phyloP scores from a whole-genome alignment of 1,140 invertebrate genomes.

The Drosophila lacertosa region DNA sequence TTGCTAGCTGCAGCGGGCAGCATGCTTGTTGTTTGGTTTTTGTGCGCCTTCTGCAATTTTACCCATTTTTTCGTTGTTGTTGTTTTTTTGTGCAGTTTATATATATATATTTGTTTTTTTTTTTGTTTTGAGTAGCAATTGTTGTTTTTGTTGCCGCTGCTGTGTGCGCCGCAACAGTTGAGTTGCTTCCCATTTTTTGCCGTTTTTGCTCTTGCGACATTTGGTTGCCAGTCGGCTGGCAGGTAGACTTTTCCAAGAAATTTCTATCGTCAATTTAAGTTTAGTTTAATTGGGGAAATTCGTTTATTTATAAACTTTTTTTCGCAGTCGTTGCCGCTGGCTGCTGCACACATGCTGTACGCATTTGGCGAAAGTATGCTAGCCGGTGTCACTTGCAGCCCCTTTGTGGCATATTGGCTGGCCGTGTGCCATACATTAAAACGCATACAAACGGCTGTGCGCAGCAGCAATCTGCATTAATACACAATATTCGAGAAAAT shows the following conservation, averaged over 20 bases:
- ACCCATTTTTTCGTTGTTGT: constrained; percentile 12
- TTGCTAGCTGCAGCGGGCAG: too few relatives aligned
- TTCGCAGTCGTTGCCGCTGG: background rate
- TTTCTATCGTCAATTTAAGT: constrained; percentile 62
- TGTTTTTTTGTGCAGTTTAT: constrained; percentile 13
- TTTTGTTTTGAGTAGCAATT: constrained; percentile 6
- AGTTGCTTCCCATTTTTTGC: constrained; percentile 48
- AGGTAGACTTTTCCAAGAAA: constrained; percentile 70
- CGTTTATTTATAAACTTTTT: constrained; percentile 30
- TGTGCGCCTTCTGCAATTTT: constrained; percentile 25
- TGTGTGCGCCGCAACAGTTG: background rate
- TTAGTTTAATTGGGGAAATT: constrained; percentile 79
- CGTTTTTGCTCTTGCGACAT: constrained; percentile 54
- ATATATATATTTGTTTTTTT: constrained; percentile 6
- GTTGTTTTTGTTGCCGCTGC: constrained; percentile 6
- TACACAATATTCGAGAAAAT: constrained; percentile 2
- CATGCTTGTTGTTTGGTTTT: constrained; percentile 6
- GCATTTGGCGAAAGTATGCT: constrained; percentile 65
- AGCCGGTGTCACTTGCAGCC: constrained; percentile 9
- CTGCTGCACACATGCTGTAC: constrained; percentile 9
- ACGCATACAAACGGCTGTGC: background rate
- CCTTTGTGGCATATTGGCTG: background rate
- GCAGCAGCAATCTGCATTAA: background rate
- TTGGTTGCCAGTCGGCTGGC: constrained; percentile 25
- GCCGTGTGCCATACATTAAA: constrained; percentile 1